Evolutionary conservation across 2,888 invertebrate species (phyloP), one percentile per base, ranked within the genome.

Genomic region (Drepanosiphum platanoidis): DNA sequence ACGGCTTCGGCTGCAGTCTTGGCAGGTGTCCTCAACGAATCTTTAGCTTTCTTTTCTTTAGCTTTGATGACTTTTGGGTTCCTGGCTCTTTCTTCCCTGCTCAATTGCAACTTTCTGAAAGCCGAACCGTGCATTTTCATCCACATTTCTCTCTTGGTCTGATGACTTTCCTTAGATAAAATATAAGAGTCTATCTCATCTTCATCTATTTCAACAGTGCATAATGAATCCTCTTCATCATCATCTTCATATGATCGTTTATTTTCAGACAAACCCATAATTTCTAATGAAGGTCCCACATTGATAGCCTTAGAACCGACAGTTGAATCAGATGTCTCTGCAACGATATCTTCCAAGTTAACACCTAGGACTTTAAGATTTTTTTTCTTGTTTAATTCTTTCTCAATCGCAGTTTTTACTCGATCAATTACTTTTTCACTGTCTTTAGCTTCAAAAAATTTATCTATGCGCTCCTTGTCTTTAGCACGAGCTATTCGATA

Each of bases 401-500:
- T 87, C 22, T 87, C 87, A 66, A 87, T 87, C 0, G 86, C 79
- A n/a, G 74, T 80, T 77, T 87, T 84, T 9, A 84, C 84, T 77
- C 77, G 77, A 32, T 84, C 84, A n/a, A 86, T 70, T 46, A 84
- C 64, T 81, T 87, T 84, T 86, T 78, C 84, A 84, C 84, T 77
- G 58, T 87, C 87, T 32, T 80, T 77, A 66, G 86, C 92, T 87
- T 92, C 92, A 88, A 92, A 90, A 87, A 92, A 89, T 92, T 93
- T 95, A 89, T 95, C 94, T 87, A 96, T 90, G 42, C 95, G 91
- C 88, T 96, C 96, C 87, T 95, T 95, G 89, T 97, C 97, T 88
- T 95, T 95, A 89, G 95, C 94, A 83, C 97, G 92, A 0, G 97
- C 96, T 1, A 94, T 95, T 90, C 96, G 96, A 89, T 97, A 99